Conservation (phyloP, 1,140 invertebrate species). For the Lethocerus indicus region DNA sequence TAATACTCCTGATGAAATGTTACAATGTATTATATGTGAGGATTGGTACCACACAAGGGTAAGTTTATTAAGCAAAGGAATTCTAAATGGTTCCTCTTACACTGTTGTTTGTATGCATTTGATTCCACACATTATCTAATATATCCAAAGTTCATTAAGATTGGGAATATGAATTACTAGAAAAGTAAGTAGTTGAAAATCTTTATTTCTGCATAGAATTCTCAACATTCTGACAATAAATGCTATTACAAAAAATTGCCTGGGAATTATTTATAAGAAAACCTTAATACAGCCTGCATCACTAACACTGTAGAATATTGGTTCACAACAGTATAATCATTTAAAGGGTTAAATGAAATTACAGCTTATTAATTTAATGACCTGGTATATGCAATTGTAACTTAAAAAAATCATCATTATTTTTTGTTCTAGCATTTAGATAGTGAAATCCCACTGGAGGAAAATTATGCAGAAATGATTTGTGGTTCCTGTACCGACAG, state of each 20-base stretch:
- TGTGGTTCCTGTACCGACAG: conserved; percentile 54
- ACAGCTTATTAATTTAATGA: too few species aligned
- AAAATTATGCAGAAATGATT: conserved; percentile 61
- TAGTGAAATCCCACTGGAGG: conserved; percentile 31
- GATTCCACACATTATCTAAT: too few species aligned
- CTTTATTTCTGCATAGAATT: neutral
- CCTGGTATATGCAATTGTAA: too few species aligned
- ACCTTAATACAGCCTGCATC: too few species aligned
- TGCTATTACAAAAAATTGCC: too few species aligned
- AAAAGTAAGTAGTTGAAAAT: neutral
- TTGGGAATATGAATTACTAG: conserved; percentile 3
- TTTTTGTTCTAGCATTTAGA: conserved; percentile 44
- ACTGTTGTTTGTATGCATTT: too few species aligned
- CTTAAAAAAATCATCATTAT: conserved; percentile 9
- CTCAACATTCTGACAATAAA: neutral
- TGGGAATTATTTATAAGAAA: too few species aligned
- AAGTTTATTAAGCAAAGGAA: conserved; percentile 12
- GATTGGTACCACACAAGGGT: conserved; percentile 87
- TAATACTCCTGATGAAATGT: conserved; percentile 73
- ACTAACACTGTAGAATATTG: too few species aligned
- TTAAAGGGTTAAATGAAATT: too few species aligned
- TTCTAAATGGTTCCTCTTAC: neutral
- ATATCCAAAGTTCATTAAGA: neutral
- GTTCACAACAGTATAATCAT: too few species aligned
- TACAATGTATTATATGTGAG: conserved; percentile 93